Conservation (phyloP, 2,113 vertebrate species). For the Lagopus leucura region DNA sequence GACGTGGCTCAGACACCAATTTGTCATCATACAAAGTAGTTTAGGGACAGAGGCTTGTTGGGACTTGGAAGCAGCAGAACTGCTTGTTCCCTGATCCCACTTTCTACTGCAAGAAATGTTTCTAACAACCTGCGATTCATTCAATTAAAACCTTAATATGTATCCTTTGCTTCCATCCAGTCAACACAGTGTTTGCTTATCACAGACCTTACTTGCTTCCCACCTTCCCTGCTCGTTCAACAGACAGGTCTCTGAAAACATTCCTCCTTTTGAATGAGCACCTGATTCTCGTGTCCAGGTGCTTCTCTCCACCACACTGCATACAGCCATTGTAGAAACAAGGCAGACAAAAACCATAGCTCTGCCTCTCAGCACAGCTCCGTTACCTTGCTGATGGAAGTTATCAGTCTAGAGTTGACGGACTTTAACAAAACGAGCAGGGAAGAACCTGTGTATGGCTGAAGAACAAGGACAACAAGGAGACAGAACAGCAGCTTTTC, state of each 20-base stretch:
- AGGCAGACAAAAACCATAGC: conserved; percentile 24
- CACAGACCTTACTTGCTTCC: conserved; percentile 4
- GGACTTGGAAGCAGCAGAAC: not conserved
- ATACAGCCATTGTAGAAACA: conserved; percentile 67
- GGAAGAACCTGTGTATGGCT: conserved; percentile 55
- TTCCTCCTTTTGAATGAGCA: conserved; percentile 57
- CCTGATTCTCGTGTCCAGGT: not conserved
- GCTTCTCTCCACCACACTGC: not conserved
- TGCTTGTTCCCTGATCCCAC: not conserved
- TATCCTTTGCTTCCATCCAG: not conserved
- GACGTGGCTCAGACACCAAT: not conserved
- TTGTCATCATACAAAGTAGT: not conserved
- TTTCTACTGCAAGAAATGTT: not conserved
- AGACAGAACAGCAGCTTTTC: conserved; percentile 60
- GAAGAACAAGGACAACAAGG: conserved; percentile 65
- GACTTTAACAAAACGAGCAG: conserved; percentile 70
- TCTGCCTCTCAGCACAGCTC: conserved; percentile 11
- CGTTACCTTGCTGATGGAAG: conserved; percentile 38
- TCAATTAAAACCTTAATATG: not conserved
- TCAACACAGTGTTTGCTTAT: not conserved
- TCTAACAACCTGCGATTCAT: not conserved
- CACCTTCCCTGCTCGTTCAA: not conserved
- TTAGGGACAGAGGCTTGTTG: not conserved
- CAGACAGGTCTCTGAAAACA: conserved; percentile 3
- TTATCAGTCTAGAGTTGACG: conserved; percentile 65